These are phyloP conservation scores for Halictus rubicundus DNA, from an alignment of 1,140 invertebrate species.

Conservation along the genomic window DNA sequence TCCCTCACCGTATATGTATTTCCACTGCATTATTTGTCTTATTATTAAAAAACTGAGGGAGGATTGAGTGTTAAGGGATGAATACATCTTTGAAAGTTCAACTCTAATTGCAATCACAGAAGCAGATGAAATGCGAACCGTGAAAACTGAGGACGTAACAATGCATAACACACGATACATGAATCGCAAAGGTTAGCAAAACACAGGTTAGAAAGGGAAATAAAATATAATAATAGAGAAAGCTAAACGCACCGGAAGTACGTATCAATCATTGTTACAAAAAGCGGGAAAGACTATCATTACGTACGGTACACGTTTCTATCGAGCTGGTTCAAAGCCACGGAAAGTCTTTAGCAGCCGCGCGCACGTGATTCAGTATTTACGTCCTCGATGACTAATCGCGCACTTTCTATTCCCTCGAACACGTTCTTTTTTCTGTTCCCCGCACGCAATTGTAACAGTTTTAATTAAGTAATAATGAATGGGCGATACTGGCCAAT, in stretches of 20 bases:
- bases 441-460: background rate
- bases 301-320: background rate
- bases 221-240: background rate
- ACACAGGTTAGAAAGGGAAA: too few relatives aligned
- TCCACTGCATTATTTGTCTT: too few relatives aligned
- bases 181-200: too few relatives aligned
- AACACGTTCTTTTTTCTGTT: conserved; percentile 37
- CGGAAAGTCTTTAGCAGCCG: background rate
- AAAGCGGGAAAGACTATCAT: background rate
- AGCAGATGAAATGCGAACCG: too few relatives aligned
- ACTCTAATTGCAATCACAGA: too few relatives aligned
- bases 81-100: too few relatives aligned
- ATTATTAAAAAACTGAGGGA: too few relatives aligned
- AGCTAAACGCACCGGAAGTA: background rate
- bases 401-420: conserved; percentile 57
- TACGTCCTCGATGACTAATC: conserved; percentile 59
- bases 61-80: too few relatives aligned
- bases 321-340: background rate
- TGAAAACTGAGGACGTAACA: too few relatives aligned
- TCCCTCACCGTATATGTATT: too few relatives aligned
- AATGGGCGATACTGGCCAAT: background rate
- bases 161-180: too few relatives aligned
- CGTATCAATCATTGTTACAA: background rate
- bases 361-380: conserved; percentile 36
- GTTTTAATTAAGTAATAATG: background rate